Base-by-base conservation (phyloP, 2,113 vertebrate genomes). In the Spea multiplicata region DNA sequence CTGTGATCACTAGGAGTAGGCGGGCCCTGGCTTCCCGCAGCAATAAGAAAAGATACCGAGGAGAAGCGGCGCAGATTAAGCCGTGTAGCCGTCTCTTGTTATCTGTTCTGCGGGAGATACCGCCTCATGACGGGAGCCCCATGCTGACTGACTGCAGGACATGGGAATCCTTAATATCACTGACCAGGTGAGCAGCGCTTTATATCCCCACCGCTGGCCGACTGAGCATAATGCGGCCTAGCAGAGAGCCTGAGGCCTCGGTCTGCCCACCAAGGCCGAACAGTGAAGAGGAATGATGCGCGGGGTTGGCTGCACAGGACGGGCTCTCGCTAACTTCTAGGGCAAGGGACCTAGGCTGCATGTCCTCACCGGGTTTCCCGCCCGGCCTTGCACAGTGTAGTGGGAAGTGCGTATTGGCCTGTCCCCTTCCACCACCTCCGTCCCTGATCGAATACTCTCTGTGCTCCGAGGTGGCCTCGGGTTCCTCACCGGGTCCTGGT, bases 121-220 rank as follows among this genome's bases (percentile, higher is more conserved):
- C 87, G 89, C 87, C 89, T 84, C 85, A 91, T 91, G 90, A 91
- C 89, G 89, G 89, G 88, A 88, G 84, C 86, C 89, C 88, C 85
- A 94, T 94, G 95, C 88, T 82, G 89, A 90, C 88, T 92, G 87
- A 90, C 84, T 87, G 87, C 86, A 85, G 86, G 90, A 91, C 88
- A 96, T 96, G 96, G 95, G 95, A 86, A 88, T 95, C 85, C 93
- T 95, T 90, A 93, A 91, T 86, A 95, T 96, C 84, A 92, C 92
- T 84, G 94, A 97, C 87, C 95, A 97, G 95, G 96, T 96, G 87
- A 83, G 86, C 59, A 30, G 78, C 74, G 84, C 83, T 85, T 81
- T 83, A 82, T 61, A 83, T 82, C n/a, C n/a, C 74, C 30, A 16
- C 13, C 44, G 5, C 12, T 61, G 8, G 53, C 76, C 79, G 71